A percentile compares a stretch with the other conserved stretches of the same genome.
These are phyloP conservation scores for Drosophila silvestris DNA, from an alignment of 2,888 invertebrate species.

Conservation along the genomic window DNA sequence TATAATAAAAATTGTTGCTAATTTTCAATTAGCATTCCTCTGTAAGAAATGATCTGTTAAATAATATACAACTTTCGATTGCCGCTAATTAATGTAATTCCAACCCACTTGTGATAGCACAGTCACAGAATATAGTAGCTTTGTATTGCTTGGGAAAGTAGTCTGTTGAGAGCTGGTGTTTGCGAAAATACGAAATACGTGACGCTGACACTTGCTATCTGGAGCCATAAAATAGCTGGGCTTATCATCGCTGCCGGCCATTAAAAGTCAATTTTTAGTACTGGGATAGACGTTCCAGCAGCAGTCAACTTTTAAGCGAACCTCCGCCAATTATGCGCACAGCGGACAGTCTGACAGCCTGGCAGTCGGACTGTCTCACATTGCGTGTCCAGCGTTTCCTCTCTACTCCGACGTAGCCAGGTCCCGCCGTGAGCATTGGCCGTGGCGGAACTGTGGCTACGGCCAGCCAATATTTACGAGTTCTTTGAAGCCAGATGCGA, in stretches of 20 bases:
- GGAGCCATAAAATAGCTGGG: constrained; percentile 77
- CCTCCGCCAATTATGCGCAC: constrained; percentile 66
- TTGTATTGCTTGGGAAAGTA: background rate
- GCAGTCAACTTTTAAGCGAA: constrained; percentile 53
- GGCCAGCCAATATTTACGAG: constrained; percentile 57
- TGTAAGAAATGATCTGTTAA: background rate
- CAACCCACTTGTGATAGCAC: constrained; percentile 1
- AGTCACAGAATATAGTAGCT: constrained; percentile 8
- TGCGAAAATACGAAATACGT: constrained; percentile 57
- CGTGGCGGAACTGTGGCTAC: constrained; percentile 40
- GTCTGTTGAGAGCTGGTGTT: constrained; percentile 11
- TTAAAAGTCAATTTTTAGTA: constrained; percentile 83
- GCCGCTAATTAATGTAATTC: constrained; percentile 9
- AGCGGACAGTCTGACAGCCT: constrained; percentile 44
- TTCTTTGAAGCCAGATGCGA: constrained; percentile 47
- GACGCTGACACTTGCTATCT: constrained; percentile 83
- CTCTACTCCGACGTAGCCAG: background rate
- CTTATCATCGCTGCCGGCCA: constrained; percentile 78
- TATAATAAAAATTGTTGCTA: background rate
- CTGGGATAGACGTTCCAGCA: constrained; percentile 45
- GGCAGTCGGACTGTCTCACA: constrained; percentile 56
- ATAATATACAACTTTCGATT: constrained; percentile 4
- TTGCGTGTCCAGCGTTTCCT: constrained; percentile 35
- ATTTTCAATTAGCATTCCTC: background rate
- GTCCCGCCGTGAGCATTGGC: constrained; percentile 29